These are phyloP conservation scores for Plutella xylostella DNA, from an alignment of 2,888 invertebrate species.

Conservation along the genomic window DNA sequence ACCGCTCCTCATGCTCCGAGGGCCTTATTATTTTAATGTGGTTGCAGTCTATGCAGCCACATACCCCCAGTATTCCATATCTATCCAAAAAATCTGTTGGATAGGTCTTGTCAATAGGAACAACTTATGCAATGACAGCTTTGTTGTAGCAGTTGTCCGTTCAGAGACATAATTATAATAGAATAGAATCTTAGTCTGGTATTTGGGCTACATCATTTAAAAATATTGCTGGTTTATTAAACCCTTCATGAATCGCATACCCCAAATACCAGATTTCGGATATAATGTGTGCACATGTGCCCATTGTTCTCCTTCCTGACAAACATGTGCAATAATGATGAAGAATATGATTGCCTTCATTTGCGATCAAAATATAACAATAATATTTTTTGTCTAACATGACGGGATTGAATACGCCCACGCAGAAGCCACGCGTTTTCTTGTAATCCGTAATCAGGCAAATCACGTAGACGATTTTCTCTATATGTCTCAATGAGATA, in stretches of 20 bases:
- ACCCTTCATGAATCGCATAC: neutral
- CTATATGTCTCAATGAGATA: neutral
- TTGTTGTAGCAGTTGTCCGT: neutral
- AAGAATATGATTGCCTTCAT: neutral
- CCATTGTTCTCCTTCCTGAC: neutral
- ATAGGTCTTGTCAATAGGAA: too few relatives aligned
- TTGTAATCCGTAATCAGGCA: neutral
- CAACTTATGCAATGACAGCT: too few relatives aligned
- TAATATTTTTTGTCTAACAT: neutral
- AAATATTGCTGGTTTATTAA: conserved; percentile 1
- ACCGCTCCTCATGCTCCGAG: too few relatives aligned
- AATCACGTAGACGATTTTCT: neutral
- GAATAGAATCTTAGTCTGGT: neutral
- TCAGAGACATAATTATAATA: neutral
- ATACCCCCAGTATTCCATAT: too few relatives aligned
- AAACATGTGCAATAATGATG: neutral
- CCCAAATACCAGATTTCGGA: neutral
- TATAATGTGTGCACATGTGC: neutral
- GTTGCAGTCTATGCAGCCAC: too few relatives aligned
- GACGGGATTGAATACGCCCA: conserved; percentile 1
- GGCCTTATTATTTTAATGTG: too few relatives aligned
- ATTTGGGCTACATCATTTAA: neutral
- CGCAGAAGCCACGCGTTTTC: neutral
- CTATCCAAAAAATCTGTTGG: neutral
- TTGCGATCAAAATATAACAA: neutral